These are phyloP conservation scores for Melopsittacus undulatus DNA, from an alignment of 2,797 vertebrate genomes.

Conservation along the genomic window DNA sequence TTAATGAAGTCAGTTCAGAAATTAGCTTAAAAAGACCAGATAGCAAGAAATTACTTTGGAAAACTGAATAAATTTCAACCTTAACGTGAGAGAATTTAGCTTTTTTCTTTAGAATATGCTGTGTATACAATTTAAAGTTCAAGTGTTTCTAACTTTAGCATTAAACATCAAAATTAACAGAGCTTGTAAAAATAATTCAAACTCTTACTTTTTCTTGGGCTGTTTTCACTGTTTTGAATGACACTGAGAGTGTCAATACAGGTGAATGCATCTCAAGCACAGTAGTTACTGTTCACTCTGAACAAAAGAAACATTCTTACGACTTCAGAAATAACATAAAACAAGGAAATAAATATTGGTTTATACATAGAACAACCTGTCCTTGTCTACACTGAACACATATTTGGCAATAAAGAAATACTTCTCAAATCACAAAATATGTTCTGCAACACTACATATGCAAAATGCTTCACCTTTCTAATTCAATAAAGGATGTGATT, in stretches of 20 bases:
- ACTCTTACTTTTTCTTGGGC: background rate
- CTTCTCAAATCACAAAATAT: background rate
- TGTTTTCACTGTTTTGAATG: background rate
- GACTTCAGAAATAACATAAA: background rate
- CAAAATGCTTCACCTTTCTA: background rate
- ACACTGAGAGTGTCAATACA: no score
- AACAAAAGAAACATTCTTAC: background rate
- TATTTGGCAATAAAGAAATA: background rate
- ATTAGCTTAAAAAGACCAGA: background rate
- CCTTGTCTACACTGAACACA: background rate
- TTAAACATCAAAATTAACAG: background rate
- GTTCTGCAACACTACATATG: slow-evolving; percentile 26
- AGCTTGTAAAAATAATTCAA: background rate
- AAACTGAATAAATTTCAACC: background rate
- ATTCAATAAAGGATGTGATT: background rate
- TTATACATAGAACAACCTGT: background rate
- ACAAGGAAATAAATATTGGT: background rate
- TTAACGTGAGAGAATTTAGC: background rate
- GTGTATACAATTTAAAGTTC: background rate
- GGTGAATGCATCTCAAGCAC: background rate
- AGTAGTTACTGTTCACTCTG: background rate
- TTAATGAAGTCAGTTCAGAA: background rate
- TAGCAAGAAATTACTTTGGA: background rate
- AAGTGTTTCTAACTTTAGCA: background rate
- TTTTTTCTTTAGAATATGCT: background rate